Conservation (phyloP, 2,797 vertebrate genomes). For the Gadopsis marmoratus region DNA sequence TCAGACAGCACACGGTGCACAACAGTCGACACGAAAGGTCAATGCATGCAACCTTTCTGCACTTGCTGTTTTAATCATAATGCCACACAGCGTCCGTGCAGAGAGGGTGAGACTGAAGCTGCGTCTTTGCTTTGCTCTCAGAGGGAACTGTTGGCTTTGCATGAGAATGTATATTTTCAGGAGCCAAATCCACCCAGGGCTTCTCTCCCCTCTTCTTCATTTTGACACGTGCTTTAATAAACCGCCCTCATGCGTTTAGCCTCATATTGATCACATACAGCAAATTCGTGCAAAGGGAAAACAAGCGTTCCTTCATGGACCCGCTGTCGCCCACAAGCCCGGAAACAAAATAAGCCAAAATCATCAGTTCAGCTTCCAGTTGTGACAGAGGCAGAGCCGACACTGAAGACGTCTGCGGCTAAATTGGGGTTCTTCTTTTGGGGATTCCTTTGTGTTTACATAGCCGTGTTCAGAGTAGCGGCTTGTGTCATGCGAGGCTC, state of each 20-base stretch:
- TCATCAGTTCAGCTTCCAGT: constrained; percentile 33
- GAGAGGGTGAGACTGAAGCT: not conserved
- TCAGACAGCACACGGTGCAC: constrained; percentile 3
- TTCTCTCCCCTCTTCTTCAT: constrained; percentile 11
- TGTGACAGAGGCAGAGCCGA: constrained; percentile 34
- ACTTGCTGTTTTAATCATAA: constrained; percentile 20
- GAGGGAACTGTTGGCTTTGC: constrained; percentile 39
- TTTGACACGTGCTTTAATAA: constrained; percentile 27
- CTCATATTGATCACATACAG: constrained; percentile 56
- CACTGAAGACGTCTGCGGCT: constrained; percentile 54
- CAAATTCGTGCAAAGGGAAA: constrained; percentile 42
- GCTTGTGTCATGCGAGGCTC: constrained; percentile 51
- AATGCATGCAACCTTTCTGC: constrained; percentile 35
- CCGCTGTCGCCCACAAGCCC: constrained; percentile 29
- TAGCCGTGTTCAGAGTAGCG: constrained; percentile 50
- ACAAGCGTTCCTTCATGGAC: constrained; percentile 62
- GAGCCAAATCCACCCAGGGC: constrained; percentile 25
- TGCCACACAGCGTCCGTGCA: not conserved
- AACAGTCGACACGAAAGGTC: constrained; percentile 54
- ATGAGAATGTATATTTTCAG: constrained; percentile 28
- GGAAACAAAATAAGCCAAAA: constrained; percentile 50
- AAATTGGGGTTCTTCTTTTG: constrained; percentile 53
- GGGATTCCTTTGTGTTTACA: constrained; percentile 66
- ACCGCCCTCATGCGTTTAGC: constrained; percentile 10
- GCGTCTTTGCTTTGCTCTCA: constrained; percentile 10